Evolutionary conservation across 2,113 vertebrate species (phyloP).

Genomic region (Prietella phreatophila): DNA sequence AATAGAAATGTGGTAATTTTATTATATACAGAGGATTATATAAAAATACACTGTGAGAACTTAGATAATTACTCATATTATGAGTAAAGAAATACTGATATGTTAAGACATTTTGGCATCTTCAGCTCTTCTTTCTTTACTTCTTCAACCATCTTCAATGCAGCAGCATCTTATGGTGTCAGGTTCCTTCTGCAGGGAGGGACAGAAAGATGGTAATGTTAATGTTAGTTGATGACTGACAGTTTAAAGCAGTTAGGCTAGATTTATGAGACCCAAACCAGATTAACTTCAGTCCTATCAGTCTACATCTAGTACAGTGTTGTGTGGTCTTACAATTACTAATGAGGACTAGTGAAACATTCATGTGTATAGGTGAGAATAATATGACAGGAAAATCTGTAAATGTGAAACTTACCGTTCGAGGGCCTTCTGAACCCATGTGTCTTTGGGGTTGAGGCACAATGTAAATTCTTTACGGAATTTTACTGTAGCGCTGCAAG

Average conservation of each 20-base stretch:
- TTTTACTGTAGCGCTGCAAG: constrained; percentile 29
- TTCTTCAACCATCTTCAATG: background rate
- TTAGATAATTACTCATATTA: background rate
- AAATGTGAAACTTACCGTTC: background rate
- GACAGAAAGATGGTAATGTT: background rate
- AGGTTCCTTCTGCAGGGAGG: background rate
- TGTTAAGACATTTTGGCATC: background rate
- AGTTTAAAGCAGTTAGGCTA: background rate
- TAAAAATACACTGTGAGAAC: background rate
- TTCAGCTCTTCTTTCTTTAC: background rate
- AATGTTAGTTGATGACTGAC: background rate
- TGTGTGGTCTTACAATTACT: background rate
- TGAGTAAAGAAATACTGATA: background rate
- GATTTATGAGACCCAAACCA: background rate
- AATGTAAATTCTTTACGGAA: background rate
- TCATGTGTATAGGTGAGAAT: background rate
- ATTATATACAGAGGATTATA: background rate
- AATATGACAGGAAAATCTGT: background rate
- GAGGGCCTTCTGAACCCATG: constrained; percentile 28
- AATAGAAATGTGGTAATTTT: background rate
- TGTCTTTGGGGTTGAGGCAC: constrained; percentile 31
- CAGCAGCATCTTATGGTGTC: background rate
- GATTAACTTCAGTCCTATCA: background rate
- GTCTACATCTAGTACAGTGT: background rate
- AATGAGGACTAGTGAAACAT: background rate